Base-by-base conservation (phyloP, 2,888 invertebrate species). In the Campoplex nolae region DNA sequence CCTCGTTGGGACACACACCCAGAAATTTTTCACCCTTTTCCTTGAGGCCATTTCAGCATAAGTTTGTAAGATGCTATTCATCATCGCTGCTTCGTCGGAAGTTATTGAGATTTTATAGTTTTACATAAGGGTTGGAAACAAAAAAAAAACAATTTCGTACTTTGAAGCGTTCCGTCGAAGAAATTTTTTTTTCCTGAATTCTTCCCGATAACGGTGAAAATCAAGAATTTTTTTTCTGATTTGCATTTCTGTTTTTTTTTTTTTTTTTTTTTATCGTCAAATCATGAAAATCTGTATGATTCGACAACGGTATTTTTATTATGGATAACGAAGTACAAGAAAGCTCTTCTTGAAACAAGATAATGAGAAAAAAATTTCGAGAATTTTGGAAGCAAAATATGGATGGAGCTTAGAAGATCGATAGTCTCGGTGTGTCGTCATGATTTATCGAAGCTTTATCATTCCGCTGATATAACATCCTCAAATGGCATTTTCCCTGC, bases 401-500 rank as follows among this genome's bases (percentile, higher is more conserved):
- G 32, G 48, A 67, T 77, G 76, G 48, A 9, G 51, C 7, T 77
- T 32, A 32, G 58, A 73, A 54, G 23, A 54, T 68, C 76, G 45
- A 81, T 48, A 65, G 70, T 62, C 65, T 78, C 74, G 35, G 75
- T 68, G 75, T 68, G 75, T 75, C 54, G 11, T 16, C 51, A 65
- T 56, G 80, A 81, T 74, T 81, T 74, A 58, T 70, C 68, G 54
- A 23, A 54, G 35, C 67, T 65, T 80, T 83, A 84, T 81, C 74
- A 81, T 62, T 56, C 68, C 23, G 9, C 73, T 45, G 77, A 68
- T 84, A 84, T 84, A 81, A 86, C 84, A 68, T 68, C 74, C 70
- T 71, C 73, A 79, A 87, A 83, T 83, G 85, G 76, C 74, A 56
- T 83, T 76, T 84, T 81, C 76, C 38, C 67, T 81, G 77, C 16